phyloP scores from a whole-genome alignment of 2,113 vertebrate species.

The Leptocoma aspasia region DNA sequence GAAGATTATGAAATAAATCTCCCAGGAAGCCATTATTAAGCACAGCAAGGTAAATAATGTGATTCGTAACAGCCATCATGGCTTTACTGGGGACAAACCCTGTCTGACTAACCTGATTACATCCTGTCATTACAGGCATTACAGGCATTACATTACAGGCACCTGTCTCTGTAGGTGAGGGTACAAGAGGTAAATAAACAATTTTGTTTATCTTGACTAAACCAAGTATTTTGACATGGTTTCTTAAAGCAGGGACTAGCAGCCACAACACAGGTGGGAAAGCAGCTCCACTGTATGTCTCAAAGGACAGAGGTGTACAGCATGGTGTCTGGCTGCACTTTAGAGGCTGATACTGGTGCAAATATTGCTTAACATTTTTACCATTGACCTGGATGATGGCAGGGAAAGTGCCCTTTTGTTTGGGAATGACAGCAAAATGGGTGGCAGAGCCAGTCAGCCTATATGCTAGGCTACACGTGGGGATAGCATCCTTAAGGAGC shows the following conservation, averaged over 20 bases:
- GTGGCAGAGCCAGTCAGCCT: background rate
- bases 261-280: background rate
- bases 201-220: background rate
- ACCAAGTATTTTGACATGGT: background rate
- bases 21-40: background rate
- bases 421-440: background rate
- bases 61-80: background rate
- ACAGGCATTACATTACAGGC: too few species aligned
- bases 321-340: background rate
- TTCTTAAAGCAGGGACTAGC: background rate
- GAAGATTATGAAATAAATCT: background rate
- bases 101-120: background rate
- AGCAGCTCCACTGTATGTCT: background rate
- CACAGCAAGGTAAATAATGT: background rate
- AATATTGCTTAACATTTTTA: background rate
- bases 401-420: background rate
- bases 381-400: background rate
- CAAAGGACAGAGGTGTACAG: background rate
- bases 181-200: background rate
- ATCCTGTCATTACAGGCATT: too few species aligned
- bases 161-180: background rate
- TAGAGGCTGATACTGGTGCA: background rate
- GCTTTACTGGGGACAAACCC: background rate
- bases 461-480: accelerated
- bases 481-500: background rate